A percentile compares a stretch with the other conserved stretches of the same genome.
Evolutionary conservation across 1,140 invertebrate species (phyloP).

Genomic region (Lysiphlebus fabarum): DNA sequence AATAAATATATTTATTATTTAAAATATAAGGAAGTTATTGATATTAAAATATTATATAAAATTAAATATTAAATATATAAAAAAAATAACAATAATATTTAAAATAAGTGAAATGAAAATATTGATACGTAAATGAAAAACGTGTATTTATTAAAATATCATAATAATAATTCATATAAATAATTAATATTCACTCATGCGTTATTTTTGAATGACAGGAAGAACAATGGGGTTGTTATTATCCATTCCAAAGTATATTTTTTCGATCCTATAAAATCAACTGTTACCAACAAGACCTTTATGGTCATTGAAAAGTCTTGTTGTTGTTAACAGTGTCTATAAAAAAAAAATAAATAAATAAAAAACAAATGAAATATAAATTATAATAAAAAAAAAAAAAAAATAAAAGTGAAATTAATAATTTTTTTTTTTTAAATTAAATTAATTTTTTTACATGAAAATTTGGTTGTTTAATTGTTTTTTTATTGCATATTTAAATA

Average conservation of each 20-base stretch:
- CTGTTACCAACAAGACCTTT: neutral
- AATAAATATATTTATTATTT: neutral
- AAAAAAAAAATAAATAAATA: no score
- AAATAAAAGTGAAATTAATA: no score
- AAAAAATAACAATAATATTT: neutral
- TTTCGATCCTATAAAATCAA: constrained; percentile 15
- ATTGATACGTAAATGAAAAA: constrained; percentile 9
- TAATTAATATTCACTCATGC: constrained; percentile 15
- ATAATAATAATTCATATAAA: constrained; percentile 2
- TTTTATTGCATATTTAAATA: neutral
- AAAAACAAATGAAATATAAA: no score
- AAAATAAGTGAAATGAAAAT: constrained; percentile 7
- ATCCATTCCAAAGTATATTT: neutral
- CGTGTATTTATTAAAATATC: neutral
- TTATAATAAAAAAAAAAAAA: neutral
- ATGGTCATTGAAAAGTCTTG: neutral
- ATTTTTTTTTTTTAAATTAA: no score
- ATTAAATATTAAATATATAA: neutral
- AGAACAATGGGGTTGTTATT: constrained; percentile 16
- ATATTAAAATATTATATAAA: neutral
- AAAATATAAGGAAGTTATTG: neutral
- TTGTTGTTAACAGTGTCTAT: constrained; percentile 1
- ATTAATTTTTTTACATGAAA: constrained; percentile 1
- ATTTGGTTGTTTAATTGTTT: neutral
- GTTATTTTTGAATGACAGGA: constrained; percentile 15